These are phyloP conservation scores for Centruroides vittatus DNA, from an alignment of 1,140 invertebrate species.

Conservation along the genomic window DNA sequence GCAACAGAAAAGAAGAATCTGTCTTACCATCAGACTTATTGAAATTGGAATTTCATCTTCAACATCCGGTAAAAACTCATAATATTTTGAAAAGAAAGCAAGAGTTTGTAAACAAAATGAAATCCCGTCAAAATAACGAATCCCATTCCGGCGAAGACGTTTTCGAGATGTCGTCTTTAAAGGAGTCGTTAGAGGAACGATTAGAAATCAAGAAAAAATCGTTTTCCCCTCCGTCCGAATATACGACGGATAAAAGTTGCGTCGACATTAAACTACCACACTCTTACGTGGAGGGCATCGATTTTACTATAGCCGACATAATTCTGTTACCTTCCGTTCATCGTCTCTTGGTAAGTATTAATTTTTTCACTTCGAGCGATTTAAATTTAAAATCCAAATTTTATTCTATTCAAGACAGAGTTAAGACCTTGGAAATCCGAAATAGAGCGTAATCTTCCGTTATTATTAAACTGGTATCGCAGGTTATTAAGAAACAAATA, in stretches of 20 bases:
- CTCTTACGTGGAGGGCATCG: slow-evolving; percentile 50
- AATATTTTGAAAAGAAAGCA: slow-evolving; percentile 66
- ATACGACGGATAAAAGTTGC: too few relatives aligned
- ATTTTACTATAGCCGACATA: slow-evolving; percentile 67
- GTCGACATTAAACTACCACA: background rate
- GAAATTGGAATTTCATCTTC: slow-evolving; percentile 69
- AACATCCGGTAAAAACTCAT: slow-evolving; percentile 67
- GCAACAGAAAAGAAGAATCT: background rate
- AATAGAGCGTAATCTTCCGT: background rate
- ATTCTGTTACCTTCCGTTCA: slow-evolving; percentile 57
- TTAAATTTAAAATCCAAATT: background rate
- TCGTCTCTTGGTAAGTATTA: slow-evolving; percentile 40
- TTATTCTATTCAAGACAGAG: slow-evolving; percentile 18
- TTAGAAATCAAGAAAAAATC: too few relatives aligned
- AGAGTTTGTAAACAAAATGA: slow-evolving; percentile 25
- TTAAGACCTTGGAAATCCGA: too few relatives aligned
- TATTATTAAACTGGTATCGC: slow-evolving; percentile 12
- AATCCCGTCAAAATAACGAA: background rate
- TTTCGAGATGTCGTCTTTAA: too few relatives aligned
- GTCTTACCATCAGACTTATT: slow-evolving; percentile 44
- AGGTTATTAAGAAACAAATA: background rate
- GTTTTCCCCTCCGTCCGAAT: too few relatives aligned
- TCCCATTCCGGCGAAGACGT: too few relatives aligned
- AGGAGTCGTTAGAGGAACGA: too few relatives aligned
- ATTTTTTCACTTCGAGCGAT: background rate